Evolutionary conservation across 23 tunicate genomes (phyloP).

Genomic region (Clavelina lepadiformis): DNA sequence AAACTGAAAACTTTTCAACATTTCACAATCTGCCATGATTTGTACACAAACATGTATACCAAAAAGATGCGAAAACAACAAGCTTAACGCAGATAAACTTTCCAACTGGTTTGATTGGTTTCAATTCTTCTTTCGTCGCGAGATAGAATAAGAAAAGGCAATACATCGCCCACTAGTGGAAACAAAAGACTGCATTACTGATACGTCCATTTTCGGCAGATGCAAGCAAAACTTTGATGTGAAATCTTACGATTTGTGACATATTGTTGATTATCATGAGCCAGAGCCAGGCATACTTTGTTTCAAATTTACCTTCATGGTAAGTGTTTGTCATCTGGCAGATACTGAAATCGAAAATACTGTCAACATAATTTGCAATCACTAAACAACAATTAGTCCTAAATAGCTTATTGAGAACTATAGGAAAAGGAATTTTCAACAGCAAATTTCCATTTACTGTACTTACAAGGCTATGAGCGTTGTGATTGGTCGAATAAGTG

Average conservation of each 20-base stretch:
- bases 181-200: neutral
- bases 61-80: conserved; percentile 92
- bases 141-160: conserved; percentile 75
- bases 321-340: conserved; percentile 54
- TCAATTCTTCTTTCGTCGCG: conserved; percentile 84
- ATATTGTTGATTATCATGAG: conserved; percentile 80
- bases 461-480: conserved; percentile 82
- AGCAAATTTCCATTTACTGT: neutral
- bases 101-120: conserved; percentile 91
- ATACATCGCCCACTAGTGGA: conserved; percentile 92
- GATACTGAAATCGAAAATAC: conserved; percentile 19
- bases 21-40: too few relatives aligned
- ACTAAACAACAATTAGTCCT: neutral
- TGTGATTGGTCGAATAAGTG: conserved; percentile 70
- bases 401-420: neutral
- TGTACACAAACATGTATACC: too few relatives aligned
- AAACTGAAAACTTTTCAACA: too few relatives aligned
- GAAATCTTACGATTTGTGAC: conserved; percentile 75
- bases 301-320: conserved; percentile 65
- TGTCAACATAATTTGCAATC: neutral
- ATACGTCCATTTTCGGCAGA: neutral
- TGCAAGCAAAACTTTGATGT: neutral
- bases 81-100: conserved; percentile 88
- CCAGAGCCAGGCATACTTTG: conserved; percentile 68
- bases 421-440: neutral